Evolutionary conservation across 2,888 invertebrate genomes (phyloP), one percentile per base, ranked within the genome.

Genomic region (Rhagonycha lutea): DNA sequence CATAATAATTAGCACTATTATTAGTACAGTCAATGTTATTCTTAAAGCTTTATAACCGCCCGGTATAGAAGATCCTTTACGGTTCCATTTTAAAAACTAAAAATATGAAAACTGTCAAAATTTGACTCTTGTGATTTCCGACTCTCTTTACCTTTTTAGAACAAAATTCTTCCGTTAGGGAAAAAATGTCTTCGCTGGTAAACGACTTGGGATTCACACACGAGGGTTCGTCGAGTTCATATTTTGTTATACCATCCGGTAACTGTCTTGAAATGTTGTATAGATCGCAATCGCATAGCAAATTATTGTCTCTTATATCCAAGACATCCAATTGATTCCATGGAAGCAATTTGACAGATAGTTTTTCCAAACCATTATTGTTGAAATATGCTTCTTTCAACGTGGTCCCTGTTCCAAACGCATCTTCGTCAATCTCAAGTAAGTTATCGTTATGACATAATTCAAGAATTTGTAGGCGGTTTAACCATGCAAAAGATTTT

Each of bases 281-380:
- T 10, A 90, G 79, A 4, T 87, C 84, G 83, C 94, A 94, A 83
- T 91, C 91, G 84, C 94, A 94, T 61, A 90, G 86, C 90, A 94
- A 91, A 71, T 89, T 90, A 87, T 94, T 94, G n/a, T 90, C 90
- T 1, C 89, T 88, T 84, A 92, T 89, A 79, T 91, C 89, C 68
- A 94, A 83, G 7, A 88, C 86, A 23, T 89, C 89, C 73, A 94
- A 82, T 67, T 90, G 84, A 1, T 87, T 86, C 92, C 92, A 92
- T 72, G 90, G 89, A 82, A 91, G 87, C 76, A 91, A 83, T 75
- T 90, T 89, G 29, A 88, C 85, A 47, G 90, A 89, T 32, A 92
- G 85, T 72, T 90, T 89, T 81, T 88, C 90, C 62, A 94, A 84
- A 23, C 90, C 89, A 84, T 92, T 92, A 81, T 92, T 89, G 79